Percentiles rank a stretch among this genome's conserved stretches.
Evolutionary conservation across 1,140 invertebrate genomes (phyloP).

Genomic region (honey bee (Apis mellifera)): Amel_HAv3.1 CM009942.2:4668501-4669000

Average conservation of each 20-base stretch:
- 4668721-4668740: not conserved
- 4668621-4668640: slow-evolving; percentile 37
- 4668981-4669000: no score
- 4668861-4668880: no score
- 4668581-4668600: slow-evolving; percentile 20
- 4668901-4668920: no score
- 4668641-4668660: slow-evolving; percentile 8
- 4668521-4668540: slow-evolving; percentile 29
- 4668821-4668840: no score
- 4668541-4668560: slow-evolving; percentile 1
- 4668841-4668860: no score
- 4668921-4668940: no score
- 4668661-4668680: not conserved
- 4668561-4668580: slow-evolving; percentile 37
- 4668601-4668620: slow-evolving; percentile 25
- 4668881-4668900: no score
- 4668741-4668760: no score
- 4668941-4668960: no score
- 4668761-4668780: no score
- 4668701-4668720: not conserved
- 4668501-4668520: slow-evolving; percentile 28
- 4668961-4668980: no score
- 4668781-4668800: no score
- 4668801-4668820: not conserved
- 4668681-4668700: slow-evolving; percentile 6